phyloP scores from a whole-genome alignment of 2,888 invertebrate genomes.

The Erebia ligea region DNA sequence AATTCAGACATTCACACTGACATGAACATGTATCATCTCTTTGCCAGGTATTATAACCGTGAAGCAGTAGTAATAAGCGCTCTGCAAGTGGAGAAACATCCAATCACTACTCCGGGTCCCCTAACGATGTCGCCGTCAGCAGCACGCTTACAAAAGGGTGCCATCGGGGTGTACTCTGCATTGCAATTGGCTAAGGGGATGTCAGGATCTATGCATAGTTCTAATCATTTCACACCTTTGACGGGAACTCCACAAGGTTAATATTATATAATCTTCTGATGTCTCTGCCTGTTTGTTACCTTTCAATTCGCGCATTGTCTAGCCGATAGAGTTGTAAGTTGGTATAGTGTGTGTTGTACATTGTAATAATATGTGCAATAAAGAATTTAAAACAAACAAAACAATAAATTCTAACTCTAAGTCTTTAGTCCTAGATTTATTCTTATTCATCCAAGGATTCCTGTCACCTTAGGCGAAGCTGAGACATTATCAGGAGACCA shows the following conservation, averaged over 20 bases:
- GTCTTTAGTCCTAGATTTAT: too few relatives aligned
- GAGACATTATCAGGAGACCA: too few relatives aligned
- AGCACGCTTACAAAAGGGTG: conserved; percentile 81
- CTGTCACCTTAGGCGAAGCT: too few relatives aligned
- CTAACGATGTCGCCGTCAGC: conserved; percentile 87
- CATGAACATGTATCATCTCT: background rate
- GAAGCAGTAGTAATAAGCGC: conserved; percentile 97
- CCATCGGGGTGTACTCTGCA: conserved; percentile 75
- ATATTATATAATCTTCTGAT: background rate
- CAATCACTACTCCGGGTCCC: conserved; percentile 94
- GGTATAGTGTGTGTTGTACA: too few relatives aligned
- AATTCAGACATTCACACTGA: background rate
- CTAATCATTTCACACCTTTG: conserved; percentile 86
- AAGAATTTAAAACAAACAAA: too few relatives aligned
- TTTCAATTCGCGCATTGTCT: too few relatives aligned
- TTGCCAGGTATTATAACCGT: conserved; percentile 92
- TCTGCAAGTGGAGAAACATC: conserved; percentile 96
- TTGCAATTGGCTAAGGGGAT: conserved; percentile 77
- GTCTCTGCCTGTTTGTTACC: too few relatives aligned
- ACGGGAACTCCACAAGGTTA: conserved; percentile 81
- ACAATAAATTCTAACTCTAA: too few relatives aligned
- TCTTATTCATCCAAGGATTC: too few relatives aligned
- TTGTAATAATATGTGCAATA: too few relatives aligned
- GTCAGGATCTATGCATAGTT: conserved; percentile 78
- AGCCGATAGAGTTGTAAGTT: too few relatives aligned